These are phyloP conservation scores for Dinoponera quadriceps DNA, from an alignment of 1,140 invertebrate species.

Conservation along the genomic window DNA sequence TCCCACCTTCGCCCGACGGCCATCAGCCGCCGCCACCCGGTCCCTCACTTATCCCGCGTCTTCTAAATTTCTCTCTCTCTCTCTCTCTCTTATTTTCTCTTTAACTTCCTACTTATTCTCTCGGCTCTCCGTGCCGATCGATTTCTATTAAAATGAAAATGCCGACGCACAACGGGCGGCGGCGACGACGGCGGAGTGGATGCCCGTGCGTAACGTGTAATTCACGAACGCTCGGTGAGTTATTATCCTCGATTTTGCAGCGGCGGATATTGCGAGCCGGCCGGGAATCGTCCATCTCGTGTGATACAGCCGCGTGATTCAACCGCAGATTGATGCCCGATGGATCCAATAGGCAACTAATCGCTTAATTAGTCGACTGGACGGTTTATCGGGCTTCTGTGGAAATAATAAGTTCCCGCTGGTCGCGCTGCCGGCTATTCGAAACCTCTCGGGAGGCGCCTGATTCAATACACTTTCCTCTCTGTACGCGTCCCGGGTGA, in stretches of 20 bases:
- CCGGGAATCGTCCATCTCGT: not conserved
- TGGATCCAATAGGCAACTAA: constrained; percentile 35
- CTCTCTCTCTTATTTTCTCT: constrained; percentile 35
- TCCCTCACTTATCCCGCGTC: not conserved
- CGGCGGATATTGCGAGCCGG: not conserved
- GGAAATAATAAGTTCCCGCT: constrained; percentile 31
- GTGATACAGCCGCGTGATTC: not conserved
- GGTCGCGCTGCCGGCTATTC: not conserved
- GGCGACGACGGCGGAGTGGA: constrained; percentile 17
- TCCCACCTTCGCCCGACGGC: not conserved
- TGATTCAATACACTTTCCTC: not conserved
- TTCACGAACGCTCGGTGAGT: constrained; percentile 45
- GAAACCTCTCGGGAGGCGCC: not conserved
- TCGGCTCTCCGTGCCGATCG: constrained; percentile 42
- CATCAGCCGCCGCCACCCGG: not conserved
- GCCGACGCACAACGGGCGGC: constrained; percentile 19
- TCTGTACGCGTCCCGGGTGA: not conserved
- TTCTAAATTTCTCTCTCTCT: not conserved
- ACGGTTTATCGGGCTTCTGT: constrained; percentile 13
- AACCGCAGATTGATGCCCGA: constrained; percentile 19
- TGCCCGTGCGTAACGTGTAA: constrained; percentile 38
- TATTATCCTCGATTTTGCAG: constrained; percentile 49
- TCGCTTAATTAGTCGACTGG: constrained; percentile 65
- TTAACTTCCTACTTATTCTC: constrained; percentile 53
- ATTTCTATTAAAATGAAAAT: constrained; percentile 69